phyloP scores from a whole-genome alignment of 2,797 vertebrate species.

The Girardinus metallicus region DNA sequence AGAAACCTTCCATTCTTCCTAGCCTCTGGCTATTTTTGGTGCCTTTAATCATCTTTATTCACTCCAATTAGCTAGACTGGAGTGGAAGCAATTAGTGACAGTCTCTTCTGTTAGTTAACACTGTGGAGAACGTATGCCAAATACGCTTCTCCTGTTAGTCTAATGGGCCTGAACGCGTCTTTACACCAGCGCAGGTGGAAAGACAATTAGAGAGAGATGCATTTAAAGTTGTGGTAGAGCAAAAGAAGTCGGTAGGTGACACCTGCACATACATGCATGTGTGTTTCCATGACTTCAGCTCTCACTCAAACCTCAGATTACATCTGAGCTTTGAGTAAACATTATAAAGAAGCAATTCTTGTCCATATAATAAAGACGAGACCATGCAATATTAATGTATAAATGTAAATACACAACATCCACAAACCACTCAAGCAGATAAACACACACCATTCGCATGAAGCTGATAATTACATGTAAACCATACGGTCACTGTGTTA shows the following conservation, averaged over 20 bases:
- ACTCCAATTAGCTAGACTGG: conserved; percentile 80
- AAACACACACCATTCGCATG: conserved; percentile 21
- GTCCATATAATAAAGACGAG: background rate
- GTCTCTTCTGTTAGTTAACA: conserved; percentile 74
- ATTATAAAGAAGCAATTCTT: background rate
- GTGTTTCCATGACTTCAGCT: background rate
- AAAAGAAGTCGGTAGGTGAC: conserved; percentile 6
- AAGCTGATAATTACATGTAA: conserved; percentile 32
- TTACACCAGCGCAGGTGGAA: conserved; percentile 69
- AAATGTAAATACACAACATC: background rate
- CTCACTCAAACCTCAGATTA: background rate
- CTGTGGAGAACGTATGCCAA: conserved; percentile 63
- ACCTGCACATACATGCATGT: background rate
- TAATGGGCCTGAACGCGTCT: conserved; percentile 73
- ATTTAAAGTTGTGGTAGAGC: conserved; percentile 11
- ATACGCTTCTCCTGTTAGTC: conserved; percentile 71
- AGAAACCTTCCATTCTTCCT: conserved; percentile 54
- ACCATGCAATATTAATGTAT: background rate
- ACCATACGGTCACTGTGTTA: conserved; percentile 57
- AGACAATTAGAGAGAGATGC: conserved; percentile 28
- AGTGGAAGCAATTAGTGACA: conserved; percentile 82
- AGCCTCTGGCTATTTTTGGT: conserved; percentile 77
- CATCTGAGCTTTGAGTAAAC: background rate
- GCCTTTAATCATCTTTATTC: conserved; percentile 85
- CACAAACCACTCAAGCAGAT: background rate